phyloP scores from a whole-genome alignment of 2,888 invertebrate species.

The Zelleria hepariella region DNA sequence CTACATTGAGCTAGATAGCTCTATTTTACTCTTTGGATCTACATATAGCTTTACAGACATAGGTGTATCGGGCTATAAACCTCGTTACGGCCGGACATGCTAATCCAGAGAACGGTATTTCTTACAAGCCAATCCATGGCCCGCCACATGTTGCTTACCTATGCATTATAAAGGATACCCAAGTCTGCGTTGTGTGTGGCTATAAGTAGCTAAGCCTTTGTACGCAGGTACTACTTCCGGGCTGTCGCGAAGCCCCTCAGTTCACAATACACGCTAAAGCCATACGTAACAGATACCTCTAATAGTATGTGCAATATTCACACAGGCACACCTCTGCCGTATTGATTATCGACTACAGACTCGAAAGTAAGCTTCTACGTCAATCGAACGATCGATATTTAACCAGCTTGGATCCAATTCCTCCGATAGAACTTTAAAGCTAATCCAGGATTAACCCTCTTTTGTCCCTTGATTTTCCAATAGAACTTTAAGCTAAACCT shows the following conservation, averaged over 20 bases:
- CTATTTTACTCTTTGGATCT: neutral
- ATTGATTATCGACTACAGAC: neutral
- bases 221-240: constrained; percentile 18
- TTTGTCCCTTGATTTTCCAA: neutral
- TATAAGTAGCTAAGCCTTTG: constrained; percentile 4
- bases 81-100: too few relatives aligned
- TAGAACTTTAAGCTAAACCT: neutral
- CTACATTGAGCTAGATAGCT: too few relatives aligned
- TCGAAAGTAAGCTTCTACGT: neutral
- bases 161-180: too few relatives aligned
- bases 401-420: neutral
- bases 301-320: constrained; percentile 5
- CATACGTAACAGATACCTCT: neutral
- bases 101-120: too few relatives aligned
- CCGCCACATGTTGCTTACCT: too few relatives aligned
- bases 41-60: neutral
- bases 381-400: neutral
- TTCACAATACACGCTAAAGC: too few relatives aligned
- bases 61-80: too few relatives aligned
- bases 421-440: neutral
- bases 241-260: constrained; percentile 24
- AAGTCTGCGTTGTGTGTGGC: neutral
- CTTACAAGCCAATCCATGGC: too few relatives aligned
- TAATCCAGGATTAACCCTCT: neutral
- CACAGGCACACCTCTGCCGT: neutral